Evolutionary conservation across 2,113 vertebrate species (phyloP), one percentile per base, ranked within the genome.

Genomic region (Sinocyclocheilus anophthalmus): DNA sequence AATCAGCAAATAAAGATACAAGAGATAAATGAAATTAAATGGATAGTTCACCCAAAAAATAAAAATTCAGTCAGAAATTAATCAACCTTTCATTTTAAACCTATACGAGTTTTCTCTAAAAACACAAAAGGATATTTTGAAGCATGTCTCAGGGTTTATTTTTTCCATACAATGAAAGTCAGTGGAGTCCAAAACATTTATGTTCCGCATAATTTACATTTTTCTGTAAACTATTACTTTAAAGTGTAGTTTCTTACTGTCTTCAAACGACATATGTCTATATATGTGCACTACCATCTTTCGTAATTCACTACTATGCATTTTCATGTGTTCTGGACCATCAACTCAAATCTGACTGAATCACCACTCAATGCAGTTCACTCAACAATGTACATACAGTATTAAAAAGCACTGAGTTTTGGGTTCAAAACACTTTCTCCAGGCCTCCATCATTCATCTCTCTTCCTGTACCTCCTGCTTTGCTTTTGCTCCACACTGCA

Each of bases 401-500:
- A 30, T 55, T 20, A 9, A 76, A 77, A 69, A 18, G 16, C 59
- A 80, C 9, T 55, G 48, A 77, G 75, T 30, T 37, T 7, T 33
- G 53, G 16, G 13, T 79, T 20, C 10, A 6, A 39, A 61, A 48
- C n/a, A 20, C 65, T 84, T 63, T 76, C 7, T 61, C 24, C 76
- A 81, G 8, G 20, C 8, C 61, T 24, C 59, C 30, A 61, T 2
- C 57, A 16, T 63, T 61, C 73, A 48, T 20, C 24, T 33, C 11
- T 76, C 12, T 86, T 14, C 70, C 30, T 20, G 33, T 61, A 69
- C 79, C 57, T 61, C 7, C 22, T 87, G 22, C 57, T 75, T 42
- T 33, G 26, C 53, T 89, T 86, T 55, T 89, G 39, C 89, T 88
- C 90, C 90, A 90, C 91, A 89, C 55, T 92, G 91, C 88, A 90